Evolutionary conservation across 2,888 invertebrate genomes (phyloP), one percentile per base, ranked within the genome.

Genomic region (Phyllotreta striolata): DNA sequence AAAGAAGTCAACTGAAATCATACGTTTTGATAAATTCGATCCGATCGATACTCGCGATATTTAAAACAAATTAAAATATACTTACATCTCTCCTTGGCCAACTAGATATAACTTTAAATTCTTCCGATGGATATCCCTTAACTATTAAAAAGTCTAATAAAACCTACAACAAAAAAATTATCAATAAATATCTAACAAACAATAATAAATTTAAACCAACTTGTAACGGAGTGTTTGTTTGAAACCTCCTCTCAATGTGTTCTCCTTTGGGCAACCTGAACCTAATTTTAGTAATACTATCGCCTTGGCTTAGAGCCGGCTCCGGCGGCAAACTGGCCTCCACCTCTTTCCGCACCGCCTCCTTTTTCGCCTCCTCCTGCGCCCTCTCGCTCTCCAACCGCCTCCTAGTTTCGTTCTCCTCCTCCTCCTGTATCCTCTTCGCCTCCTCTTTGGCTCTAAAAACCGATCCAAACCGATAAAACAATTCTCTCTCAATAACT

Each of bases 71-170:
- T n/a, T 8, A 6, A 47, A 35, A 40, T 43, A 37, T 73, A 90
- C 93, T 92, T 85, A 97, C 93, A 87, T 97, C 97, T 87, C 92
- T 89, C 79, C 96, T 88, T 79, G 97, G 97, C 92, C 93, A 97
- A 82, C 95, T 93, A 74, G 92, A 90, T 76, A 97, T 90, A 66
- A 96, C 89, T 86, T 96, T 97, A 81, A 89, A 96, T 78, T 92
- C 92, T 74, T 91, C 90, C 73, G 88, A 87, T 68, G 93, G 91
- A 83, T 89, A 97, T 64, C 96, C 96, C 84, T 93, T 88, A 49
- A 95, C 93, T 62, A 92, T 89, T 70, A 96, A 87, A 84, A 88
- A 97, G 83, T 96, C 93, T 72, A 96, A 84, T 77, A 97, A 84
- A 70, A 89, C 89, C 87, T 91, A 85, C 24, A 24, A 12, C 86